Evolutionary conservation across 2,113 vertebrate genomes (phyloP).

Genomic region (Thryonomys swinderianus): DNA sequence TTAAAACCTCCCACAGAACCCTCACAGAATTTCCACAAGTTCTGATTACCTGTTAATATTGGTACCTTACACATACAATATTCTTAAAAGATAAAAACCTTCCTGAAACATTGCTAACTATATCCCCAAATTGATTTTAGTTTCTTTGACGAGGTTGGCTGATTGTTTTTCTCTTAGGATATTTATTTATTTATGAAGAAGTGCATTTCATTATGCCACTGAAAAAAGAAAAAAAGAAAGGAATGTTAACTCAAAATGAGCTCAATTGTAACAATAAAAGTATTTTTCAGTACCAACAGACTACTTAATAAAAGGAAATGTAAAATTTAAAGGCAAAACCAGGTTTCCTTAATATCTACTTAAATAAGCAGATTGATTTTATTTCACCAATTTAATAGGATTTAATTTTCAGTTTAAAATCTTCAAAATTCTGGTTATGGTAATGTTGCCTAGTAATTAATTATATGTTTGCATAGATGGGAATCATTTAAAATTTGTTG

Average conservation of each 20-base stretch:
- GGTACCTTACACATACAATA: not conserved
- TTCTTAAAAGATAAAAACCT: conserved; percentile 3
- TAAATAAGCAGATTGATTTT: conserved; percentile 13
- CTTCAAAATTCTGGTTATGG: conserved; percentile 9
- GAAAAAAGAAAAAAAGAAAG: not conserved
- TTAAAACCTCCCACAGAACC: conserved; percentile 19
- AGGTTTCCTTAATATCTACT: conserved; percentile 52
- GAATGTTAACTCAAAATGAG: conserved; percentile 15
- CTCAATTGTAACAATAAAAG: not conserved
- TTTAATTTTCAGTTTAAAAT: conserved; percentile 53
- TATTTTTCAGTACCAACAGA: conserved; percentile 4
- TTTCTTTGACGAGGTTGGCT: not conserved
- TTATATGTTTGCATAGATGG: not conserved
- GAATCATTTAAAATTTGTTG: conserved; percentile 45
- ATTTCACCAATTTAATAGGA: conserved; percentile 8
- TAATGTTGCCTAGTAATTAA: conserved; percentile 24
- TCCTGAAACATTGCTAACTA: not conserved
- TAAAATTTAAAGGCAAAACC: not conserved
- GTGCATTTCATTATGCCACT: not conserved
- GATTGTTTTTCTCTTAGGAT: not conserved
- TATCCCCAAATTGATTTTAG: not conserved
- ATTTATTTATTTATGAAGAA: conserved; percentile 49
- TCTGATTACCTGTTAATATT: conserved; percentile 40
- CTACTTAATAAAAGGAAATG: conserved; percentile 15
- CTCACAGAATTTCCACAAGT: not conserved